Base-by-base conservation (phyloP, 2,797 vertebrate genomes). In the Epinephelus coioides region DNA sequence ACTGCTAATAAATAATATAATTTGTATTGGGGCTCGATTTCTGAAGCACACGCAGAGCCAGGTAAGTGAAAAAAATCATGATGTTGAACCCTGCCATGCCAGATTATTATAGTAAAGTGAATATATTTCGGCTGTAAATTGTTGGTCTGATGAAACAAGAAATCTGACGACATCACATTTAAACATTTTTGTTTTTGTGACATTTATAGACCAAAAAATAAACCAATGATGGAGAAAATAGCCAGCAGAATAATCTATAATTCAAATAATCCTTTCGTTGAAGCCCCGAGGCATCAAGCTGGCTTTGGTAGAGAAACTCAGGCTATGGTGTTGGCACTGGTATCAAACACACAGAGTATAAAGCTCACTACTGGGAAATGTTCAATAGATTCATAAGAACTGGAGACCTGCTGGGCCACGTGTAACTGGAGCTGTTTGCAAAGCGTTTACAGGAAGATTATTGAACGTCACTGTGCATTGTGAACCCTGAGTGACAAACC, bases 371-470 rank as follows among this genome's bases (percentile, higher is more conserved):
- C 46, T 56, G 55, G 46, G 38, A 76, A 77, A n/a, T 2, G 66
- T 43, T 61, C 18, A 46, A 59, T n/a, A 23, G 57, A 60, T 69
- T 84, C 54, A 63, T 50, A 21, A 71, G 72, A 47, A 54, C 34
- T 34, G 40, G 57, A 64, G 57, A 55, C 27, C 68, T 49, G 57
- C 43, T 15, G 6, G 69, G 78, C 78, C 50, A 71, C 1, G 47
- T 78, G 90, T 91, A 90, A 91, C 77, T 2, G 23, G 89, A 91
- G 78, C 80, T 23, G 79, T 73, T 68, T 76, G 80, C 57, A 67
- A 50, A 88, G 83, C 50, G 57, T 88, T 93, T 93, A 89, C 93
- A 78, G 90, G 91, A 91, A 94, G 76, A 83, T 86, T 81, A 91
- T 90, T 30, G 89, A 92, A 53, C 83, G 14, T 19, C 57, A 23